phyloP scores from a whole-genome alignment of 2,888 invertebrate species.

The Cerceris rybyensis region DNA sequence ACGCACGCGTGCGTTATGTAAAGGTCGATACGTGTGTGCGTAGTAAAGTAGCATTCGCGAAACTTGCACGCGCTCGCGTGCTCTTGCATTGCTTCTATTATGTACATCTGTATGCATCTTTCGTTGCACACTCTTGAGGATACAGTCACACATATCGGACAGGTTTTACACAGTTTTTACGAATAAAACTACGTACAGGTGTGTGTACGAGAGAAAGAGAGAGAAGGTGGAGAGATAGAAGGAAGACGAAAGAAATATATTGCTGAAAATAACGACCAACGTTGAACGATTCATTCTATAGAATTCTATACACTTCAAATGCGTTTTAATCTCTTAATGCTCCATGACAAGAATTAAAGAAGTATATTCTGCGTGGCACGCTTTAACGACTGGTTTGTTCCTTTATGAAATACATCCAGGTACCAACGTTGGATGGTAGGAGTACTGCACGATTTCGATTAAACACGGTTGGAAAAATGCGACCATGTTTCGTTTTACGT shows the following conservation, averaged over 20 bases:
- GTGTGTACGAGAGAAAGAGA: neutral
- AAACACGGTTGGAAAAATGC: too few species aligned
- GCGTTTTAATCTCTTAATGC: too few species aligned
- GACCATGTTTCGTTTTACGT: too few species aligned
- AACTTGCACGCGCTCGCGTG: conserved; percentile 9
- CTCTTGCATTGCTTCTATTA: neutral
- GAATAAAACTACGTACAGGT: neutral
- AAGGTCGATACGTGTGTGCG: conserved; percentile 23
- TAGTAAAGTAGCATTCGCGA: conserved; percentile 24
- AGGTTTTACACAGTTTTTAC: conserved; percentile 1
- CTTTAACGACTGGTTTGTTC: too few species aligned
- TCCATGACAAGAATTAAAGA: too few species aligned
- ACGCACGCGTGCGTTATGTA: conserved; percentile 18
- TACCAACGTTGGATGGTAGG: too few species aligned
- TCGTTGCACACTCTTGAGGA: conserved; percentile 12
- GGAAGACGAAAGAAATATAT: neutral
- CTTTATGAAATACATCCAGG: too few species aligned
- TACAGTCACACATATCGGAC: neutral
- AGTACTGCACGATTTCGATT: too few species aligned
- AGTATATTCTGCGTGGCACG: too few species aligned
- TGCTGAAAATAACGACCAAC: too few species aligned
- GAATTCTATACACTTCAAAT: too few species aligned
- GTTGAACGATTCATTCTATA: too few species aligned
- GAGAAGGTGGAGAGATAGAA: neutral
- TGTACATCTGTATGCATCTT: conserved; percentile 2